These are phyloP conservation scores for Jacana jacana DNA, from an alignment of 2,113 vertebrate genomes.

Conservation along the genomic window DNA sequence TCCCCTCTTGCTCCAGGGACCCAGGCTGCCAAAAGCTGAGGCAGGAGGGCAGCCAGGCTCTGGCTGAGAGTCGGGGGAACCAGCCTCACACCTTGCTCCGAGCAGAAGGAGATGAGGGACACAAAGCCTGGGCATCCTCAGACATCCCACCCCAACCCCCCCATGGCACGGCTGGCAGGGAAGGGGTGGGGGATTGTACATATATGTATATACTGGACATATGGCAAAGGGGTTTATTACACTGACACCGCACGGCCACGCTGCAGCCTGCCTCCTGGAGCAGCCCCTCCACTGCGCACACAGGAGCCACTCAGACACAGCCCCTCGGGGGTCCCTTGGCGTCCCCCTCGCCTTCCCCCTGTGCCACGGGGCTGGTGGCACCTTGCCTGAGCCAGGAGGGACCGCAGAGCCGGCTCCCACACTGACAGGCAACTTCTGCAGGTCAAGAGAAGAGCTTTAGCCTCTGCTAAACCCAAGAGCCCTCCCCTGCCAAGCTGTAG, in stretches of 20 bases:
- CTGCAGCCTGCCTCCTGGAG: not conserved
- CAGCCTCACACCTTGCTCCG: fast-evolving
- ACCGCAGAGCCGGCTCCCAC: fast-evolving
- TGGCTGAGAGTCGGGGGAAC: not conserved
- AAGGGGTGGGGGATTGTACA: not conserved
- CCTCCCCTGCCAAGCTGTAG: not conserved
- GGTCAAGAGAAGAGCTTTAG: not conserved
- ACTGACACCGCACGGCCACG: not conserved
- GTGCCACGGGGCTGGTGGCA: not conserved
- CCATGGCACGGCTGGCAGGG: fast-evolving
- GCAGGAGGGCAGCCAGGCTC: not conserved
- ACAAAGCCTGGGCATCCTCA: not conserved
- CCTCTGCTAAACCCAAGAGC: fast-evolving
- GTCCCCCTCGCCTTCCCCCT: fast-evolving
- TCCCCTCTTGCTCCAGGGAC: not conserved
- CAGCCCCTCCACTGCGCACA: fast-evolving
- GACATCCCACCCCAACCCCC: not conserved
- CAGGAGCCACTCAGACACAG: too few relatives aligned
- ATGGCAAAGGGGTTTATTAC: not conserved
- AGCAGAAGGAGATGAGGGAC: fast-evolving
- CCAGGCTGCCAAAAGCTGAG: not conserved
- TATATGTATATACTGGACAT: not conserved
- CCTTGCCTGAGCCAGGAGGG: fast-evolving
- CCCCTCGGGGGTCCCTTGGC: not conserved
- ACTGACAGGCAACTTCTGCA: not conserved